Percentiles rank a stretch among this genome's conserved stretches.
Conservation (phyloP, 2,113 vertebrate species). For the Orthochromis malagaraziensis region DNA sequence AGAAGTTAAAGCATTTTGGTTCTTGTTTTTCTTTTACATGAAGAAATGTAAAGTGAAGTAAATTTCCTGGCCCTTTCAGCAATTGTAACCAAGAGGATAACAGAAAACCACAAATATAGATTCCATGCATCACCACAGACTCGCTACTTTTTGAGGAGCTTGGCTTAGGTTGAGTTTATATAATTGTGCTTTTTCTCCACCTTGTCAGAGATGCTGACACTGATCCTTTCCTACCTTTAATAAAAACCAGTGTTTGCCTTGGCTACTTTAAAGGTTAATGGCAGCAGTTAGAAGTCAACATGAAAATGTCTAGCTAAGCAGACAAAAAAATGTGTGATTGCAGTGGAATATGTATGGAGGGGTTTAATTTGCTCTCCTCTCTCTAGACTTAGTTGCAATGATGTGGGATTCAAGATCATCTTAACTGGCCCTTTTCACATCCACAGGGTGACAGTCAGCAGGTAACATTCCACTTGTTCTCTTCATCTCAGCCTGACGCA, state of each 20-base stretch:
- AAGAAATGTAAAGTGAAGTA: background rate
- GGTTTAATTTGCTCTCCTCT: background rate
- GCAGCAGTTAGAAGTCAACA: background rate
- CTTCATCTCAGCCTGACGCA: constrained; percentile 18
- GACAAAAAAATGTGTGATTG: background rate
- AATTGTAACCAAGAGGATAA: background rate
- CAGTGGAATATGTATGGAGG: background rate
- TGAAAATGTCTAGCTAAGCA: constrained; percentile 16
- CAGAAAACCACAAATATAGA: background rate
- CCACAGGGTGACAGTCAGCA: constrained; percentile 18
- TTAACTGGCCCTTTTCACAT: background rate
- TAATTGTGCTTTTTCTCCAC: constrained; percentile 13
- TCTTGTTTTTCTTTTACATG: background rate
- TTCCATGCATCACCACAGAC: background rate
- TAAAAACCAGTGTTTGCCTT: constrained; percentile 24
- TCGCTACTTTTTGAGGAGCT: background rate
- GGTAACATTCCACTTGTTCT: constrained; percentile 41
- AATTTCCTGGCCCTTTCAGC: background rate
- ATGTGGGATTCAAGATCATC: background rate
- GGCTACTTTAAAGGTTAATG: constrained; percentile 21
- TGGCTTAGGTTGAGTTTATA: background rate
- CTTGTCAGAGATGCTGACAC: constrained; percentile 32
- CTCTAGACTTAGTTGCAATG: background rate
- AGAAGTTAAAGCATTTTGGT: background rate
- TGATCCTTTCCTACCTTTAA: constrained; percentile 4